Base-by-base conservation (phyloP, 1,140 invertebrate species). In the Palaemon carinicauda region DNA sequence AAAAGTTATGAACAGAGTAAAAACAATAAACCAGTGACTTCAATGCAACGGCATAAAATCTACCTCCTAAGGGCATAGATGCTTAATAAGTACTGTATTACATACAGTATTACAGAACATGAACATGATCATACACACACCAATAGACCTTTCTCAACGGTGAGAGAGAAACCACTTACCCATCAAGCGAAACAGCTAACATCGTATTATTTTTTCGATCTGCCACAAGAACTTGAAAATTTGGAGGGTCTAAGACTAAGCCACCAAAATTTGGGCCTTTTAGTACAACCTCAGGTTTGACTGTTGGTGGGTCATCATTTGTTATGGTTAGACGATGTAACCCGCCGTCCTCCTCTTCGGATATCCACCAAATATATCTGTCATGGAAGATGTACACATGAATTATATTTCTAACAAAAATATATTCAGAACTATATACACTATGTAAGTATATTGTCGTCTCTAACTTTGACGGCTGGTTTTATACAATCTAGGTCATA, bases 311-410 rank as follows among this genome's bases (percentile, higher is more conserved):
- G 85, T 93, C 94, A 1, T 94, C 92, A 3, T 93, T 94, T 78
- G 95, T 93, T 19, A 98, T 91, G 91, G 98, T 96, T 12, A 97
- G 90, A 15, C 96, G 93, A 90, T 95, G 97, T 19, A 98, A 90
- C 1, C 96, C 96, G 12, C 93, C 94, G 21, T 92, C 92, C 3
- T 91, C 87, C 1, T 93, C 93, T 77, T 93, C 91, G 10, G 93
- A 90, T 5, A 94, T 93, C 95, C 96, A 97, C 91, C 97, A 98
- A 3, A 98, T 91, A 91, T 96, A 96, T 3, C 95, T 96, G 89
- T 15, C 87, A 90, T n/a, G 74, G 17, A 29, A 10, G 33, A 17
- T 50, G 80, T 27, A 54, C 21, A 41, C 19, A 41, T 31, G 10
- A 50, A 14, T 41, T 21, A 69, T 56, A 31, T 69, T 56, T 50